Base-by-base conservation (phyloP, 2,113 vertebrate genomes). In the Apteryx owenii region DNA sequence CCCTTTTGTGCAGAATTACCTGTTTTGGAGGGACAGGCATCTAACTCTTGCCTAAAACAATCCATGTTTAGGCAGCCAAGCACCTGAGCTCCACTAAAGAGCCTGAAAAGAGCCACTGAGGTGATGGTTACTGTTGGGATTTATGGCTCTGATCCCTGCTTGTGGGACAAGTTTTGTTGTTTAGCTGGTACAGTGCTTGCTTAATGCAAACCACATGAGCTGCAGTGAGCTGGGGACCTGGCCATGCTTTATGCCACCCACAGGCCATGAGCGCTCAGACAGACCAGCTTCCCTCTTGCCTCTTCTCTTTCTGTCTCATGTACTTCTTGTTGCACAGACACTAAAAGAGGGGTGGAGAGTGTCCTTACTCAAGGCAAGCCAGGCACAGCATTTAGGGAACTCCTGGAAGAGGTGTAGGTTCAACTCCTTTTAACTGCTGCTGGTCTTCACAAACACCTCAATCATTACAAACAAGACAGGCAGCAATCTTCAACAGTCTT, bases 121-220 rank as follows among this genome's bases (percentile, higher is more conserved):
- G 22, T 75, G 12, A 10, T 40, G 10, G 16, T 46, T 25, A 7
- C 42, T 28, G 7, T 6, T 44, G 36, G 16, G 15, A 76, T 95
- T 89, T 48, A 48, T 13, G 19, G 23, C 16, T 79, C 18, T 66
- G 28, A 38, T 54, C 21, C 12, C 3, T 58, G 0, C 56, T 86
- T 81, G 51, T 16, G 36, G 58, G 42, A 33, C 7, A 42, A 60
- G 9, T 23, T 56, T 46, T 58, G 6, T 61, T 50, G 17, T 25
- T 18, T 56, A 9, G 5, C 50, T 46, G 50, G 61, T 46, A 70
- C 44, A n/a, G 44, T 36, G 40, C 61, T 56, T 23, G 16, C 28
- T 50, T 69, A n/a, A 2, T 20, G 18, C 51, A 68, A 72, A 44
- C 4, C 7, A 4, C 13, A 10, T 0, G 0, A 31, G 46, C 72